A percentile compares a stretch with the other conserved stretches of the same genome.
phyloP scores from a whole-genome alignment of 2,113 vertebrate species.

The Triplophysa rosa region DNA sequence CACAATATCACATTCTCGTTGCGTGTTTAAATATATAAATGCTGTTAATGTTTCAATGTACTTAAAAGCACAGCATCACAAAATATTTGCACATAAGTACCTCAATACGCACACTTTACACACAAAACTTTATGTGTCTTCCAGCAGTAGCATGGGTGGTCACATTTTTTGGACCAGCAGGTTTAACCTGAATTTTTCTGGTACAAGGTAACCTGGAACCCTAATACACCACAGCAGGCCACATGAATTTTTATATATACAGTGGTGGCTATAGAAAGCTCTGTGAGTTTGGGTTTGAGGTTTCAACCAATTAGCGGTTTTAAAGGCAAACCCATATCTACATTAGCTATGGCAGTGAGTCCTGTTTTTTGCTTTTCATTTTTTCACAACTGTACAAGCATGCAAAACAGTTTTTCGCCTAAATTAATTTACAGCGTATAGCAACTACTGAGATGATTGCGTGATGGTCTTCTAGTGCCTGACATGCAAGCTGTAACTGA shows the following conservation, averaged over 20 bases:
- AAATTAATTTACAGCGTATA: too few relatives aligned
- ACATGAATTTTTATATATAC: slow-evolving; percentile 22
- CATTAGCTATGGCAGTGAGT: too few relatives aligned
- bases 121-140: not conserved
- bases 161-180: not conserved
- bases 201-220: not conserved
- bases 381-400: too few relatives aligned
- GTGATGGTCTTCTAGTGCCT: too few relatives aligned
- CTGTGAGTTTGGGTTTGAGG: slow-evolving; percentile 9
- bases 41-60: too few relatives aligned
- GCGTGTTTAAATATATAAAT: too few relatives aligned
- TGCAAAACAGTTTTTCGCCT: too few relatives aligned
- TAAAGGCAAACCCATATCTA: slow-evolving; percentile 9
- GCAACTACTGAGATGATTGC: too few relatives aligned
- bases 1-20: too few relatives aligned
- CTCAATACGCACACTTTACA: not conserved
- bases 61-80: too few relatives aligned
- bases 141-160: not conserved
- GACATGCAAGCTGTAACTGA: too few relatives aligned
- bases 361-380: not conserved
- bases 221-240: not conserved
- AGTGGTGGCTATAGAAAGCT: slow-evolving; percentile 11
- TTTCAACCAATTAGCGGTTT: slow-evolving; percentile 12
- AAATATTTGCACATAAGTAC: not conserved
- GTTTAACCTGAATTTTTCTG: not conserved